A percentile compares a stretch with the other conserved stretches of the same genome.
These are phyloP conservation scores for Meriones psammophilus DNA, from an alignment of 2,797 vertebrate species.

Conservation along the genomic window DNA sequence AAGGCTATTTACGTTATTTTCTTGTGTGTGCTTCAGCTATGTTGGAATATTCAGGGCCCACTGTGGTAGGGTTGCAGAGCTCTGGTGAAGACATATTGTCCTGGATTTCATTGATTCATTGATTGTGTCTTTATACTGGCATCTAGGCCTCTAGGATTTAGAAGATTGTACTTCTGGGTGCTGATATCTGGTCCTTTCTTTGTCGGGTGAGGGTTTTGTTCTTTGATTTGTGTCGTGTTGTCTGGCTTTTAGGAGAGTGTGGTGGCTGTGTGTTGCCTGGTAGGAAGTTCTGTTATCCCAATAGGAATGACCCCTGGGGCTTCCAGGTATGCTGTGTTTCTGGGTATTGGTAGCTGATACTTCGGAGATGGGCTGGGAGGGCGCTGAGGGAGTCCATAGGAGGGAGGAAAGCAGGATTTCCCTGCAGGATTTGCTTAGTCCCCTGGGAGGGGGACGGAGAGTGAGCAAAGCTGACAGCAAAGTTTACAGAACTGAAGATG, in stretches of 20 bases:
- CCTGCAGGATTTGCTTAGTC: not conserved
- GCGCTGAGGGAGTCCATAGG: not conserved
- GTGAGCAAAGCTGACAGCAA: not conserved
- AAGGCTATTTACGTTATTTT: slow-evolving; percentile 1
- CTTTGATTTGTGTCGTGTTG: not conserved
- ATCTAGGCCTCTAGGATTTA: not conserved
- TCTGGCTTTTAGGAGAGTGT: not conserved
- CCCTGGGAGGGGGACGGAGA: too few relatives aligned
- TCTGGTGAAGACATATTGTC: not conserved
- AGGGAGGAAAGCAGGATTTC: too few relatives aligned
- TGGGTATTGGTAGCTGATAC: not conserved
- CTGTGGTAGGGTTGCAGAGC: not conserved
- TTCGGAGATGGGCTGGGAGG: not conserved
- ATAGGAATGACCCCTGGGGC: not conserved
- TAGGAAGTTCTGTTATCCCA: not conserved
- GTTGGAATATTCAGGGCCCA: not conserved
- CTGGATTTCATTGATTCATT: not conserved
- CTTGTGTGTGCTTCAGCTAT: slow-evolving; percentile 11
- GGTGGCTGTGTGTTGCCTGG: not conserved
- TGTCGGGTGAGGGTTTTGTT: not conserved
- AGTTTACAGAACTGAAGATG: not conserved
- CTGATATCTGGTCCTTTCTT: not conserved
- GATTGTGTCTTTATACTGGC: not conserved
- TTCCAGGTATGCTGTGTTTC: not conserved
- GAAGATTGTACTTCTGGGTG: not conserved